Evolutionary conservation across 2,113 vertebrate species (phyloP).

Genomic region (Ondatra zibethicus): DNA sequence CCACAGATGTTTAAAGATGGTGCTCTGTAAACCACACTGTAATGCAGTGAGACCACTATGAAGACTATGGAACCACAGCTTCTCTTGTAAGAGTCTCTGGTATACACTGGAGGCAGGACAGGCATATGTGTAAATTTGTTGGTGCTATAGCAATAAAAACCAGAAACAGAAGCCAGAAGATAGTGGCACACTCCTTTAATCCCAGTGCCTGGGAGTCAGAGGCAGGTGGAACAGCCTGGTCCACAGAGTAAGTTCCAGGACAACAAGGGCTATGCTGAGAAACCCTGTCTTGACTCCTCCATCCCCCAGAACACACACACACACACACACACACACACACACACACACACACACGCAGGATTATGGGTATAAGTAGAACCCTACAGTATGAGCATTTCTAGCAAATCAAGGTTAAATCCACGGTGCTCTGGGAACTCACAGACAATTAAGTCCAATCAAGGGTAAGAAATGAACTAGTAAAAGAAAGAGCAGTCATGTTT

Average conservation of each 20-base stretch:
- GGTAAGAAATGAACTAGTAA: constrained; percentile 6
- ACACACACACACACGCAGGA: neutral
- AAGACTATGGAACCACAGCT: neutral
- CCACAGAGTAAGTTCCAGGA: neutral
- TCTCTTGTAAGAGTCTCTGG: neutral
- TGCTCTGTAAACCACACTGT: neutral
- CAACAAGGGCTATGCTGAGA: neutral
- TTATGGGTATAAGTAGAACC: constrained; percentile 36
- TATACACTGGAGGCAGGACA: neutral
- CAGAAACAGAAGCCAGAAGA: neutral
- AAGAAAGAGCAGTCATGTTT: neutral
- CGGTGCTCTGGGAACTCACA: neutral
- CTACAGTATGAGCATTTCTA: constrained; percentile 16
- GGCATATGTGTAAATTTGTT: neutral
- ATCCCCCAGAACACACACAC: no score
- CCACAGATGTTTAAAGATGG: neutral
- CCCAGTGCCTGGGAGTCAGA: no score
- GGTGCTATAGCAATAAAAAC: constrained; percentile 2
- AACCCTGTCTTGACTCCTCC: neutral
- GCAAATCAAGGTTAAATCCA: constrained; percentile 16
- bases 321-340: no score
- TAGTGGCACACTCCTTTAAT: neutral
- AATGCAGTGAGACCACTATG: neutral
- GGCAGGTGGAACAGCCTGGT: neutral
- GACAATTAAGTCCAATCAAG: constrained; percentile 17